Percentiles rank a stretch among this genome's conserved stretches.
These are phyloP conservation scores for Brachyalestes nurse DNA, from an alignment of 2,797 vertebrate species.

Conservation along the genomic window DNA sequence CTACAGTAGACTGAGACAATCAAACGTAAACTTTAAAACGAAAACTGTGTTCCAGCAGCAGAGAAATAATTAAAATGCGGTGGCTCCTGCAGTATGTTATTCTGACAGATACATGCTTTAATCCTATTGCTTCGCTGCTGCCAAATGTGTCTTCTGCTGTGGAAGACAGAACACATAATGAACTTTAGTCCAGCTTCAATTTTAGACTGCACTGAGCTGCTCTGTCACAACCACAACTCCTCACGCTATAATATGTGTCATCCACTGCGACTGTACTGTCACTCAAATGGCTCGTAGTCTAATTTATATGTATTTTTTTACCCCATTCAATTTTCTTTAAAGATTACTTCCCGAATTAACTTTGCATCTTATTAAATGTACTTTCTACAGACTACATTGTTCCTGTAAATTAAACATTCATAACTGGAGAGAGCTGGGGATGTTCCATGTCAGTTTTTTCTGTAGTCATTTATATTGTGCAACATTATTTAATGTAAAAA, in stretches of 20 bases:
- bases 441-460: not conserved
- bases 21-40: not conserved
- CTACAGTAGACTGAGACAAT: not conserved
- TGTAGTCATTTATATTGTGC: not conserved
- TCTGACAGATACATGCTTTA: constrained; percentile 21
- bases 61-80: not conserved
- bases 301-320: constrained; percentile 1
- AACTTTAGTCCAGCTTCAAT: constrained; percentile 2
- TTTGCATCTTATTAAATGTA: not conserved
- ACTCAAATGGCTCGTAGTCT: not conserved
- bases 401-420: not conserved
- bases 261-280: not conserved
- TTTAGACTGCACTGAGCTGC: not conserved
- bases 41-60: not conserved
- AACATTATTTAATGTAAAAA: not conserved
- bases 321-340: not conserved
- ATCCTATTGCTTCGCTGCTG: constrained; percentile 16
- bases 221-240: constrained; percentile 16
- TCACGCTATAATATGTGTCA: constrained; percentile 11
- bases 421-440: not conserved
- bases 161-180: constrained; percentile 25
- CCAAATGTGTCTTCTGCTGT: not conserved
- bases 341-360: not conserved
- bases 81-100: not conserved
- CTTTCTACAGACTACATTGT: not conserved